A percentile compares a stretch with the other conserved stretches of the same genome.
Conservation (phyloP, 2,113 vertebrate genomes). For the Macrotis lagotis region DNA sequence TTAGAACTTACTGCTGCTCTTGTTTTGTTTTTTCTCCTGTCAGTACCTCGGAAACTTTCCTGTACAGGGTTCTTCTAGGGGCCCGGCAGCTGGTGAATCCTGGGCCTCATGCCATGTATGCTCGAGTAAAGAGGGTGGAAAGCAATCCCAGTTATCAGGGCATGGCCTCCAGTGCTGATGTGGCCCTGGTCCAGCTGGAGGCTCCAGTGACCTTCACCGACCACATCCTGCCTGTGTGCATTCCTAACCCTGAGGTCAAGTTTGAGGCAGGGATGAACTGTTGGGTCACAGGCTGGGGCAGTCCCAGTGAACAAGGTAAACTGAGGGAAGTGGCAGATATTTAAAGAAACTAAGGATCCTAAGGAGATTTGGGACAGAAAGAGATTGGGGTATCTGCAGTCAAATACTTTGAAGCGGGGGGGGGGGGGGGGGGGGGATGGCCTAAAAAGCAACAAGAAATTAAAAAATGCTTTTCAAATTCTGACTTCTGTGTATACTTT, state of each 20-base stretch:
- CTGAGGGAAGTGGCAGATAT: not conserved
- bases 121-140: slow-evolving; percentile 72
- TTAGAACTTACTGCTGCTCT: not conserved
- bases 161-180: slow-evolving; percentile 75
- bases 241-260: slow-evolving; percentile 56
- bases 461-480: not conserved
- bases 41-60: slow-evolving; percentile 57
- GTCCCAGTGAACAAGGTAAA: slow-evolving; percentile 69
- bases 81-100: slow-evolving; percentile 58
- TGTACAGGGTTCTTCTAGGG: slow-evolving; percentile 72
- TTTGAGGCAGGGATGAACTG: slow-evolving; percentile 67
- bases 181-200: slow-evolving; percentile 74
- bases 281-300: slow-evolving; percentile 79
- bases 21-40: not conserved
- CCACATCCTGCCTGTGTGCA: slow-evolving; percentile 73
- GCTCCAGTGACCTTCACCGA: slow-evolving; percentile 59
- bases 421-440: not conserved
- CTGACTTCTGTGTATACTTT: not conserved
- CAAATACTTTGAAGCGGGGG: not conserved
- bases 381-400: not conserved
- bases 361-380: not conserved
- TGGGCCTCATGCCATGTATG: not conserved
- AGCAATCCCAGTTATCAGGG: slow-evolving; percentile 82
- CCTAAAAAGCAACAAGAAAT: not conserved
- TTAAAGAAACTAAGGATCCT: not conserved